Conservation (phyloP, 2,113 vertebrate species). For the Crotalus helleri region DNA sequence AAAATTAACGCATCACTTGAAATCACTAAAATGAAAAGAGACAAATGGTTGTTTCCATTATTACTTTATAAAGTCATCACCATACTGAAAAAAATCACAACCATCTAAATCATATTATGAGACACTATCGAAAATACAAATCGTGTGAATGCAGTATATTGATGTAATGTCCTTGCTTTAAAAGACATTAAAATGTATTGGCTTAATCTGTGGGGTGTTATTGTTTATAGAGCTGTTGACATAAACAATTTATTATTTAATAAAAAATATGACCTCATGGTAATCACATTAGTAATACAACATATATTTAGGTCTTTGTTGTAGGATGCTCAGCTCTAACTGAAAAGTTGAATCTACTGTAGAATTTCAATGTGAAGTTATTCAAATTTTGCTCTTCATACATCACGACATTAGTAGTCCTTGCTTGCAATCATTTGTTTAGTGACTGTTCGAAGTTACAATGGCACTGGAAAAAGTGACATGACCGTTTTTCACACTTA, state of each 20-base stretch:
- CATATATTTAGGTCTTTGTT: background rate
- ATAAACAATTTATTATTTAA: background rate
- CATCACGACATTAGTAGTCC: background rate
- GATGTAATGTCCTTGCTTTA: background rate
- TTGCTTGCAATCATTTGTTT: background rate
- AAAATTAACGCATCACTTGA: background rate
- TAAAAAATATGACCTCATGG: background rate
- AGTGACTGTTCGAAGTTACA: background rate
- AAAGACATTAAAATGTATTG: background rate
- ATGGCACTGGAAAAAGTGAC: background rate
- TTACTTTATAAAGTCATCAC: background rate
- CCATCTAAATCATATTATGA: background rate
- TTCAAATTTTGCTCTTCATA: background rate
- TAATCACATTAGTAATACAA: background rate
- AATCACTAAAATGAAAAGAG: background rate
- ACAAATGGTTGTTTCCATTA: background rate
- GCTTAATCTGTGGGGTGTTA: background rate
- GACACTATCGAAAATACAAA: background rate
- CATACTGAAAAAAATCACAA: background rate
- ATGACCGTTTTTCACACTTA: background rate
- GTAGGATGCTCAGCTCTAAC: background rate
- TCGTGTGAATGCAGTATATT: background rate
- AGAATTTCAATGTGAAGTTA: background rate
- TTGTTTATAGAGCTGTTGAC: background rate
- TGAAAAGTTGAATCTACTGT: background rate